These are phyloP conservation scores for Pontoporia blainvillei DNA, from an alignment of 2,113 vertebrate genomes.

Conservation along the genomic window DNA sequence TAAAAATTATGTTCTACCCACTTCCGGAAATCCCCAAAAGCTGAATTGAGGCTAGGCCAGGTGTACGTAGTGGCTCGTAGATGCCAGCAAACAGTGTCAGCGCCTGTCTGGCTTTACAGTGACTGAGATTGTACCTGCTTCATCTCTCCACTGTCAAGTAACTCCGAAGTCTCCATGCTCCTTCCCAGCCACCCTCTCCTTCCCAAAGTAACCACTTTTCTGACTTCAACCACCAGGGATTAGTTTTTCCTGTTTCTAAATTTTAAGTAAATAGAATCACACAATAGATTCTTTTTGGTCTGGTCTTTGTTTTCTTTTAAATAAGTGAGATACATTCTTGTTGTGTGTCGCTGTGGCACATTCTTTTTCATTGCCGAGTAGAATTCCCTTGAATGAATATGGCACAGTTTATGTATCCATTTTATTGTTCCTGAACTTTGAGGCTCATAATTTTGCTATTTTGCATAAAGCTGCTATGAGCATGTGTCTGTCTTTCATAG, in stretches of 20 bases:
- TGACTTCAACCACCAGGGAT: neutral
- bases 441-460: neutral
- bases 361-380: neutral
- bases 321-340: neutral
- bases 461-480: neutral
- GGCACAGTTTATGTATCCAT: neutral
- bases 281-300: neutral
- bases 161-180: neutral
- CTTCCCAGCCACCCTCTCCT: neutral
- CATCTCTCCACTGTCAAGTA: neutral
- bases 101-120: neutral
- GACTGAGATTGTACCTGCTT: neutral
- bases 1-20: neutral
- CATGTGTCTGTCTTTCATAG: neutral
- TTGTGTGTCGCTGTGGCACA: neutral
- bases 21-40: neutral
- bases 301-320: neutral
- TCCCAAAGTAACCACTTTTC: neutral
- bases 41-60: neutral
- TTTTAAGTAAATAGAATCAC: neutral
- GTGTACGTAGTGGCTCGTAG: neutral
- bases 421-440: neutral
- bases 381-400: neutral
- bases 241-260: neutral
- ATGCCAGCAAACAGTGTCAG: neutral